Conservation (phyloP, 2,888 invertebrate species). For the Falcaria lacertinaria region DNA sequence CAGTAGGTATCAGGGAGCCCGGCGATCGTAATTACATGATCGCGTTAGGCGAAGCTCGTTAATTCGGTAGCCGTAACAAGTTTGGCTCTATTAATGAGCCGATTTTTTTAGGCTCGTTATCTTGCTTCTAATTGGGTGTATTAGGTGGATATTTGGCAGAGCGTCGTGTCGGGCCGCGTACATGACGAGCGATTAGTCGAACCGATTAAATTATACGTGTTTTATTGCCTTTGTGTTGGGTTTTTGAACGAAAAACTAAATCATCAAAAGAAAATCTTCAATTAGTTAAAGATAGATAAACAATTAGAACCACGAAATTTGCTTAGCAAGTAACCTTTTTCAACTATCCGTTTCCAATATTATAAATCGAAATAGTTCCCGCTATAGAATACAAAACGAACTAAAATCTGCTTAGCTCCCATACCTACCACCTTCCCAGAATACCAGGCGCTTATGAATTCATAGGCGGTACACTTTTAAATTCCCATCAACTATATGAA, state of each 20-base stretch:
- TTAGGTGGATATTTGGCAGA: conserved; percentile 29
- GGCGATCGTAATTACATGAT: conserved; percentile 62
- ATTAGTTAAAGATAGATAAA: too few relatives aligned
- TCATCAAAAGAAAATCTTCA: too few relatives aligned
- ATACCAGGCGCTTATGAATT: conserved; percentile 1
- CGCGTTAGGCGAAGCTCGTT: conserved; percentile 58
- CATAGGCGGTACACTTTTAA: conserved; percentile 4
- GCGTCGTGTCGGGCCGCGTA: conserved; percentile 20
- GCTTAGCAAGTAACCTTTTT: too few relatives aligned
- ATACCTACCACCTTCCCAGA: neutral
- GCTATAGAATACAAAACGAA: neutral
- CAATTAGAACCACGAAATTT: too few relatives aligned
- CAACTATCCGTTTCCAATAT: neutral
- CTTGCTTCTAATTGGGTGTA: conserved; percentile 47
- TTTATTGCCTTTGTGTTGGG: neutral
- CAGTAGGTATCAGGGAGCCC: conserved; percentile 51
- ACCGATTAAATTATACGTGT: neutral
- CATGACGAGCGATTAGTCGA: conserved; percentile 13
- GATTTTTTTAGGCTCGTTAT: conserved; percentile 57
- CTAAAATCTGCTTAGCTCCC: neutral
- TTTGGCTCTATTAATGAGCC: conserved; percentile 63
- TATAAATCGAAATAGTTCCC: neutral
- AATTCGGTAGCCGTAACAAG: conserved; percentile 72
- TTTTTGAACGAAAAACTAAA: too few relatives aligned
- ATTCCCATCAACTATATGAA: conserved; percentile 6